phyloP scores from a whole-genome alignment of 2,888 invertebrate species.

The Notodonta dromedarius region DNA sequence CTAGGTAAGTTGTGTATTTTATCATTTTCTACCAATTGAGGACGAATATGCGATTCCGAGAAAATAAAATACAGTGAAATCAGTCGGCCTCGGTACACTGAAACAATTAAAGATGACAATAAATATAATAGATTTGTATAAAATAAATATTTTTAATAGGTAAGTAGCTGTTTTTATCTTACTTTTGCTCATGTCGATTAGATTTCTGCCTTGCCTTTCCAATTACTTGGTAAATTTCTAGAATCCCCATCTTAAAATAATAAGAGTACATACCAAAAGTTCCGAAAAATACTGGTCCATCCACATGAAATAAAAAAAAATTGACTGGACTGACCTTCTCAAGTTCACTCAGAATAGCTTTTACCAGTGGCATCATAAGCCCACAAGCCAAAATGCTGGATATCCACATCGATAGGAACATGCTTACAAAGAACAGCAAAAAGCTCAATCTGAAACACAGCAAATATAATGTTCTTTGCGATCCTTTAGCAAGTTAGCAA shows the following conservation, averaged over 20 bases:
- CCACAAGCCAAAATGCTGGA: constrained; percentile 64
- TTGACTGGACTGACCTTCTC: constrained; percentile 51
- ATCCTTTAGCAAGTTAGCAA: no score
- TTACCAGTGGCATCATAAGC: constrained; percentile 68
- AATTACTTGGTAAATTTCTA: constrained; percentile 58
- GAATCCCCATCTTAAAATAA: constrained; percentile 61
- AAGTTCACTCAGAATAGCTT: constrained; percentile 60
- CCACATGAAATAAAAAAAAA: background rate
- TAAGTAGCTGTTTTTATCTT: background rate
- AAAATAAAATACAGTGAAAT: constrained; percentile 69
- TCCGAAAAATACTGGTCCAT: background rate
- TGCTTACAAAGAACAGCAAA: constrained; percentile 59
- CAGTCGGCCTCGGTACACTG: constrained; percentile 60
- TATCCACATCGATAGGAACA: constrained; percentile 68
- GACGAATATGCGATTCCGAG: constrained; percentile 72
- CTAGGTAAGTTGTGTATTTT: no score
- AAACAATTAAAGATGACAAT: constrained; percentile 33
- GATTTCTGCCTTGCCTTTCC: constrained; percentile 45
- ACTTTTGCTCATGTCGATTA: constrained; percentile 52
- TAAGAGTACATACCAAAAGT: no score
- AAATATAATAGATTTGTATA: no score
- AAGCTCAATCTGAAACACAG: constrained; percentile 62
- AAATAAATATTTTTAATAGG: no score
- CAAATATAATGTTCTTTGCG: background rate
- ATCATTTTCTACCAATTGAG: constrained; percentile 55